Percentiles rank a stretch among this genome's conserved stretches.
Evolutionary conservation across 2,797 vertebrate genomes (phyloP).

Genomic region (Anabacerthia variegaticeps): DNA sequence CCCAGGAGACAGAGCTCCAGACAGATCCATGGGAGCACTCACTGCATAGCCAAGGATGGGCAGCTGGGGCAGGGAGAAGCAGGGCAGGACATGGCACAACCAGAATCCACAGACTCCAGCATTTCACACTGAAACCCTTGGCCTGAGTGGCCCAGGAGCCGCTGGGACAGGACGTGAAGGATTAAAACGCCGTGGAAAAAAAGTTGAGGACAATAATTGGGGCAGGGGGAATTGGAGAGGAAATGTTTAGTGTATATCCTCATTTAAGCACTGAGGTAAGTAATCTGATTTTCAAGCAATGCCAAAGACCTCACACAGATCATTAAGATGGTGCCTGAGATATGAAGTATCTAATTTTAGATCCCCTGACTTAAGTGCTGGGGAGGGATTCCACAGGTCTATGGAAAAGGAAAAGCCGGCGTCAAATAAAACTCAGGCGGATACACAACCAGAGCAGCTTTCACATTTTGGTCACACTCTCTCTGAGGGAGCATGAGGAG

Average conservation of each 20-base stretch:
- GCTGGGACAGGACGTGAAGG: not conserved
- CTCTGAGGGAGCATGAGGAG: not conserved
- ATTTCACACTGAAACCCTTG: not conserved
- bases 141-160: not conserved
- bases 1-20: not conserved
- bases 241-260: not conserved
- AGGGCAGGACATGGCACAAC: rapidly evolving
- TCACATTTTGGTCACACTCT: not conserved
- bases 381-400: conserved; percentile 27
- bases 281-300: conserved; percentile 47
- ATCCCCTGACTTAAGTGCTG: not conserved
- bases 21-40: not conserved
- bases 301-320: conserved; percentile 66
- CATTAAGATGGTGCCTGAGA: conserved; percentile 66
- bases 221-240: not conserved
- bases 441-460: not conserved
- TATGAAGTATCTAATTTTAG: conserved; percentile 60
- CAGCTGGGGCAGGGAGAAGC: not conserved
- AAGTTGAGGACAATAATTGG: not conserved
- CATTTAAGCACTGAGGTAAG: conserved; percentile 6
- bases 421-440: not conserved
- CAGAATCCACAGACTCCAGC: not conserved
- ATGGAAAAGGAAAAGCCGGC: not conserved
- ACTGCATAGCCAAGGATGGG: not conserved
- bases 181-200: not conserved